Evolutionary conservation across 2,797 vertebrate species (phyloP), one percentile per base, ranked within the genome.

Genomic region (Nothura maculosa): DNA sequence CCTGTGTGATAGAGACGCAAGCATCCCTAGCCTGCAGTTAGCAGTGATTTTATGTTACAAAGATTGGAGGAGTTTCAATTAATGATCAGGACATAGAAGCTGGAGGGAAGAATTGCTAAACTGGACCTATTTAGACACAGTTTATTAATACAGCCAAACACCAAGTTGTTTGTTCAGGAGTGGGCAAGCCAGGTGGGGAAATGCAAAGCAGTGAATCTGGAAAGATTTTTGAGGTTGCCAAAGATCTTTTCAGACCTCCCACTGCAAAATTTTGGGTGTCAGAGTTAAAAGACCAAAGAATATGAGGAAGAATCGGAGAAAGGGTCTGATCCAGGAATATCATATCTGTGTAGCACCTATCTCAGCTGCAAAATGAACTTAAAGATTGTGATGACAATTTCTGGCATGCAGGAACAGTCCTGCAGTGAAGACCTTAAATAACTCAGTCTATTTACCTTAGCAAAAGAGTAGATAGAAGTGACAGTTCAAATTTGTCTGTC

Each of bases 301-400:
- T 32, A 50, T 1, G 5, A 70, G 52, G 28, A 63, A 20, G 25
- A 8, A 70, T 76, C 4, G 21, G 18, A 75, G 27, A 81, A 77
- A 36, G 12, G 6, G 5, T 12, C 5, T 0, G 4, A 3, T 28
- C 6, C 8, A 74, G 34, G 57, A 74, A 16, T 67, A 28, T 19
- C 2, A 1, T 70, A 30, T 8, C 27, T 1, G 0, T n/a, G 27
- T 54, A 47, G 22, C 60, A 12, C 13, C 12, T 7, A 36, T 21
- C 5, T 68, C n/a, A 79, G 68, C 81, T 9, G 12, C 10, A 34
- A 12, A 82, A 70, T 1, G 36, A 60, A 67, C 45, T 27, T 66
- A 47, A 80, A 73, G 30, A 28, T 11, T 2, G 10, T 43, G 34
- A 28, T 62, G 24, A 25, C 8, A 63, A 38, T 0, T 10, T 8